Base-by-base conservation (phyloP, 2,797 vertebrate species). In the Emys orbicularis region DNA sequence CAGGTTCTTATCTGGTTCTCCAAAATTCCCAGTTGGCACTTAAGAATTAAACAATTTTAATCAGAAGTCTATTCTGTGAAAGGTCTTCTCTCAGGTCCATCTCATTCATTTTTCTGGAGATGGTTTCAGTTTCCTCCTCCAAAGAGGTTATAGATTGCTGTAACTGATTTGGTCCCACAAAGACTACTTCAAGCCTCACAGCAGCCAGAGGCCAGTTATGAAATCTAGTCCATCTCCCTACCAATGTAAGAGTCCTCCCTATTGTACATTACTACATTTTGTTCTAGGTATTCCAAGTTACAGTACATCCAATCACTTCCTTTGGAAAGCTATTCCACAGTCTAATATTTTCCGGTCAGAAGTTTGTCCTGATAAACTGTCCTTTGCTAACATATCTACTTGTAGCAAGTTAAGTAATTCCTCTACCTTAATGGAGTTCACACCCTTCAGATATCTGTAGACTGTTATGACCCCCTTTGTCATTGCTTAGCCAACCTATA, bases 41-140 rank as follows among this genome's bases (percentile, higher is more conserved):
- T 92, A 95, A 91, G 74, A 96, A 92, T 6, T 19, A 95, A 16
- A 94, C 96, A 97, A 96, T 97, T 94, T 97, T 97, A 97, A 97
- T 96, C 95, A 97, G 88, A 97, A 97, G 90, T 89, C 94, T 94
- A 93, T 97, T 96, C 0, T 0, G 90, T 82, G 87, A 96, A 96
- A 94, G 97, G 95, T 95, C 96, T 97, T 94, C 94, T 90, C 92
- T 90, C 74, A 83, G 87, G 95, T 96, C 93, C 86, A 87, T 90
- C 88, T 97, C 97, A 97, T 97, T 97, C 95, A 97, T 97, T 95
- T 97, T 88, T 91, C 88, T 76, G 79, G 86, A 83, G 49, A 27
- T 27, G 52, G 84, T 92, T 97, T 95, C 94, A 86, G 89, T 92
- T 92, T 96, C 93, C 89, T 94, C 74, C 89, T 91, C 86, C 77